Conservation (phyloP, 2,113 vertebrate species). For the Cinclus cinclus region DNA sequence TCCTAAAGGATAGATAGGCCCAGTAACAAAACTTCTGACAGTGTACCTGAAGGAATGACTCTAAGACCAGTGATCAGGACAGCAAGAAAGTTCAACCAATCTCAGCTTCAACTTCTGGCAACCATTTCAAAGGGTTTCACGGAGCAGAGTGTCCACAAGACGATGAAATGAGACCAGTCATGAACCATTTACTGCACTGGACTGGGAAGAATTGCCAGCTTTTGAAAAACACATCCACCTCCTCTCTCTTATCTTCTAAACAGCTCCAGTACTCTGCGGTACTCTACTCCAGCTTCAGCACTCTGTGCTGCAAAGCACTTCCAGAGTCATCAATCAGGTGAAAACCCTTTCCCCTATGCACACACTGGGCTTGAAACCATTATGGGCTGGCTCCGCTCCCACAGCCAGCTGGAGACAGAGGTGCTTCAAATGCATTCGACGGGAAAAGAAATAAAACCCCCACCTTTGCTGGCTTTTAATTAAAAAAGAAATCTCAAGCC, state of each 20-base stretch:
- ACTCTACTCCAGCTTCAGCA: background rate
- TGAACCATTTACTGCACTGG: constrained; percentile 8
- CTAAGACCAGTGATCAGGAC: background rate
- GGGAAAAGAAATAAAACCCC: constrained; percentile 28
- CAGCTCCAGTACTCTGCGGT: background rate
- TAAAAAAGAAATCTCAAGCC: constrained; percentile 34
- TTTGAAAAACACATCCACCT: constrained; percentile 4
- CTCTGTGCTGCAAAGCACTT: background rate
- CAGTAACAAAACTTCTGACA: background rate
- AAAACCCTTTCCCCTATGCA: constrained; percentile 30
- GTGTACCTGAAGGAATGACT: background rate
- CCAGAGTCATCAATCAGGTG: constrained; percentile 20
- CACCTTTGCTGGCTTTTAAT: constrained; percentile 47
- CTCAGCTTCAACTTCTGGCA: constrained; percentile 43
- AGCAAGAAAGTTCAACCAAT: background rate
- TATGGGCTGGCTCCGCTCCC: constrained; percentile 49
- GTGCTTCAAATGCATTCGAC: constrained; percentile 48
- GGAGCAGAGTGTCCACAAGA: background rate
- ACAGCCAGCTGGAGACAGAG: constrained; percentile 61
- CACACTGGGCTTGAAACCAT: constrained; percentile 46
- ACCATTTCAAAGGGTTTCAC: constrained; percentile 28
- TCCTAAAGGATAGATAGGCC: background rate
- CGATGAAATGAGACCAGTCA: background rate
- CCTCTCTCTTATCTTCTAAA: background rate
- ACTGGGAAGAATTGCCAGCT: constrained; percentile 11